Conservation (phyloP, 2,113 vertebrate species). For the Oriolus oriolus region DNA sequence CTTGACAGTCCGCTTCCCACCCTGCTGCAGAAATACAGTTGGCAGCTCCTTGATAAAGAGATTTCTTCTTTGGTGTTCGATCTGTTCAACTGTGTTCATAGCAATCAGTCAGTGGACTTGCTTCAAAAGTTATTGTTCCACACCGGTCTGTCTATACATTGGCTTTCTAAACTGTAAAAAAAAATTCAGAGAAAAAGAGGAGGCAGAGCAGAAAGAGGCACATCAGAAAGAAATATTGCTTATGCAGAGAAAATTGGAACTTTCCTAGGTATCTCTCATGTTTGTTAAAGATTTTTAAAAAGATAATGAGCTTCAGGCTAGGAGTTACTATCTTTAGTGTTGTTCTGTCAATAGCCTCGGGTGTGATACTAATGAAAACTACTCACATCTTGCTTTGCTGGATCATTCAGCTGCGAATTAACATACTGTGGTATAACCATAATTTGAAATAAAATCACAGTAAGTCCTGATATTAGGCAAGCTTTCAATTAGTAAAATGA, state of each 20-base stretch:
- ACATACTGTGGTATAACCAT: neutral
- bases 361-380: neutral
- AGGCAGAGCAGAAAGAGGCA: neutral
- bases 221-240: rapidly evolving
- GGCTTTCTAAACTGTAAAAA: neutral
- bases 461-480: neutral
- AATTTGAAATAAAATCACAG: neutral
- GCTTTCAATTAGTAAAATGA: neutral
- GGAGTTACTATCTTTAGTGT: neutral
- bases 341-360: neutral
- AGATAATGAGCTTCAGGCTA: neutral
- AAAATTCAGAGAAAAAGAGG: neutral
- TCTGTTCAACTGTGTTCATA: neutral
- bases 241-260: neutral
- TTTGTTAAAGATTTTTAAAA: neutral
- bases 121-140: neutral
- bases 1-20: rapidly evolving
- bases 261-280: neutral
- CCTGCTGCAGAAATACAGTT: neutral
- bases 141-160: neutral
- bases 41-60: neutral
- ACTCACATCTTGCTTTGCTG: neutral
- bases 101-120: neutral
- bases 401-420: neutral
- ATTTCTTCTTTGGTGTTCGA: neutral